Base-by-base conservation (phyloP, 2,888 invertebrate genomes). In the Polydrusus pterygomalis region DNA sequence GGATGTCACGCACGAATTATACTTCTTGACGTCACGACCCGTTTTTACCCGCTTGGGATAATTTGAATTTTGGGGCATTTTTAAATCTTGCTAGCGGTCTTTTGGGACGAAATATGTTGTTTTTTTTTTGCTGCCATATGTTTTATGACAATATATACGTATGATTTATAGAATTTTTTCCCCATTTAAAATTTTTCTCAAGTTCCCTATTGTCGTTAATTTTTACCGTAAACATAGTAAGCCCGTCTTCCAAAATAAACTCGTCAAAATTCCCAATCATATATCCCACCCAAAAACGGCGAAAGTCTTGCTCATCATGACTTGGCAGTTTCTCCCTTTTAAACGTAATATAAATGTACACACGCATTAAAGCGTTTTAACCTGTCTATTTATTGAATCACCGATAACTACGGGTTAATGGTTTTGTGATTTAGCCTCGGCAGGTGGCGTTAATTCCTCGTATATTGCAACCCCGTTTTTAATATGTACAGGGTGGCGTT, bases 311-410 rank as follows among this genome's bases (percentile, higher is more conserved):
- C 49, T 77, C 77, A 77, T 56, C 63, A 54, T 77, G 77, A 77
- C 38, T 62, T 34, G 6, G 62, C 71, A 68, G 0, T 65, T 74
- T 68, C 9, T 13, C 71, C 71, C 71, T 67, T 68, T 70, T 75
- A 75, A 75, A 70, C 56, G 70, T 65, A 65, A 70, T 75, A 75
- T 75, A 70, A 74, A 69, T 73, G 54, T 77, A 74, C 70, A 73
- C 74, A 70, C 62, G 74, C 77, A 70, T 77, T 76, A 70, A 77
- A 70, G 70, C 75, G 60, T 75, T 75, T 77, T 71, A 75, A 75
- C 75, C 78, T 75, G 78, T 78, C 78, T 67, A 78, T 71, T 75
- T 75, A 78, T 78, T 78, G 72, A 78, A 78, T 78, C 75, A 75
- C 65, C 78, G 75, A 78, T 78, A 75, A 78, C 70, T 65, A 63